These are phyloP conservation scores for Piaya cayana DNA, from an alignment of 2,113 vertebrate species.

Conservation along the genomic window DNA sequence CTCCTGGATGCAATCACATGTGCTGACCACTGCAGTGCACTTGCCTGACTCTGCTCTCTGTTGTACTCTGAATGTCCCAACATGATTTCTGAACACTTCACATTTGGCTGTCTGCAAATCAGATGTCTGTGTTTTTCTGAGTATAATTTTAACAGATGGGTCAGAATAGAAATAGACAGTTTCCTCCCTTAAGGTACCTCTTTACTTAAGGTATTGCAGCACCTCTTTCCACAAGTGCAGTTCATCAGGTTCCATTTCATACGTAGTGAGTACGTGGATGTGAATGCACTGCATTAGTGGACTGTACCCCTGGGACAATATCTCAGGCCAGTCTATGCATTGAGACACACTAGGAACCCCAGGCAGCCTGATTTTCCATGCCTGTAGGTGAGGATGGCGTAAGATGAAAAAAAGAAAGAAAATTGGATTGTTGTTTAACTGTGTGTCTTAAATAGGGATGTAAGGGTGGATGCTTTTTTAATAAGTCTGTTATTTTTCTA, in stretches of 20 bases:
- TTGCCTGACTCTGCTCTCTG: not conserved
- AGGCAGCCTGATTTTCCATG: not conserved
- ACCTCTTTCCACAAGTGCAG: not conserved
- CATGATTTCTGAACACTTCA: not conserved
- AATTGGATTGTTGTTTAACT: not conserved
- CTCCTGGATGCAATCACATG: not conserved
- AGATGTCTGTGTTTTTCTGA: not conserved
- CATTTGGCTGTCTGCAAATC: not conserved
- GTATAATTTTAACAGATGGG: not conserved
- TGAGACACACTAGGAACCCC: not conserved
- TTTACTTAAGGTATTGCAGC: not conserved
- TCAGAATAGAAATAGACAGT: not conserved
- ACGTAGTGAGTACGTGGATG: fast-evolving
- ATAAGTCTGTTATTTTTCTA: not conserved
- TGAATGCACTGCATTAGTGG: not conserved
- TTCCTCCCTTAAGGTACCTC: not conserved
- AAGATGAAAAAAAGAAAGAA: not conserved
- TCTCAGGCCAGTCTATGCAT: not conserved
- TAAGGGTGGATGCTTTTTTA: not conserved
- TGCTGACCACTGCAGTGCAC: not conserved
- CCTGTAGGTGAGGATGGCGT: not conserved
- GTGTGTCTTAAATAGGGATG: not conserved
- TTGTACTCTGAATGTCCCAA: not conserved
- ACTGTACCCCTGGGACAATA: not conserved
- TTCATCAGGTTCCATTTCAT: not conserved